phyloP scores from a whole-genome alignment of 2,888 invertebrate species.

The Malthinus flaveolus region DNA sequence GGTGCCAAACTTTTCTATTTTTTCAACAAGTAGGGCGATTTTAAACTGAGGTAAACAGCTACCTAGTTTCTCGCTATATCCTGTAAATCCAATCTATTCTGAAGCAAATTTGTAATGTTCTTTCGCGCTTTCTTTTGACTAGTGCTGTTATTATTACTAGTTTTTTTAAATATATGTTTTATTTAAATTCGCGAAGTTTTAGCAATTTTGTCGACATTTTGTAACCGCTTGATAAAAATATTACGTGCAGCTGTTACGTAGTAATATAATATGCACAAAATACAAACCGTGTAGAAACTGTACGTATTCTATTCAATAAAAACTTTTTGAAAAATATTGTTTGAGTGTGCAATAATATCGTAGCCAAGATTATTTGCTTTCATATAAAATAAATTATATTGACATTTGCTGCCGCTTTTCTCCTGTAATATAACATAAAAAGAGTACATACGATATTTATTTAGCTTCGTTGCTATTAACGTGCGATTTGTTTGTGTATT shows the following conservation, averaged over 20 bases:
- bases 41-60: too few relatives aligned
- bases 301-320: slow-evolving; percentile 4
- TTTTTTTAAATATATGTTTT: background rate
- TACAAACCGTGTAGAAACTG: slow-evolving; percentile 3
- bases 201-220: slow-evolving; percentile 10
- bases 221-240: slow-evolving; percentile 13
- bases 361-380: background rate
- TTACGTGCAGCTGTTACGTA: slow-evolving; percentile 17
- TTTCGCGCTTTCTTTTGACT: too few relatives aligned
- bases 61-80: too few relatives aligned
- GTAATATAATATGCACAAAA: slow-evolving; percentile 8
- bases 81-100: too few relatives aligned
- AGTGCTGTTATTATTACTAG: too few relatives aligned
- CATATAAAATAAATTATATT: slow-evolving; percentile 2
- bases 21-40: too few relatives aligned
- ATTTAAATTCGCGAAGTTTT: background rate
- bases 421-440: too few relatives aligned
- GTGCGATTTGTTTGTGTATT: too few relatives aligned
- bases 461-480: too few relatives aligned
- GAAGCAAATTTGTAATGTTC: too few relatives aligned
- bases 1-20: too few relatives aligned
- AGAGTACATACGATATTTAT: too few relatives aligned
- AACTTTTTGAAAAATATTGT: slow-evolving; percentile 1
- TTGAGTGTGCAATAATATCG: slow-evolving; percentile 1
- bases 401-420: background rate